A percentile compares a stretch with the other conserved stretches of the same genome.
phyloP scores from a whole-genome alignment of 2,113 vertebrate genomes.

The Nicator chloris region DNA sequence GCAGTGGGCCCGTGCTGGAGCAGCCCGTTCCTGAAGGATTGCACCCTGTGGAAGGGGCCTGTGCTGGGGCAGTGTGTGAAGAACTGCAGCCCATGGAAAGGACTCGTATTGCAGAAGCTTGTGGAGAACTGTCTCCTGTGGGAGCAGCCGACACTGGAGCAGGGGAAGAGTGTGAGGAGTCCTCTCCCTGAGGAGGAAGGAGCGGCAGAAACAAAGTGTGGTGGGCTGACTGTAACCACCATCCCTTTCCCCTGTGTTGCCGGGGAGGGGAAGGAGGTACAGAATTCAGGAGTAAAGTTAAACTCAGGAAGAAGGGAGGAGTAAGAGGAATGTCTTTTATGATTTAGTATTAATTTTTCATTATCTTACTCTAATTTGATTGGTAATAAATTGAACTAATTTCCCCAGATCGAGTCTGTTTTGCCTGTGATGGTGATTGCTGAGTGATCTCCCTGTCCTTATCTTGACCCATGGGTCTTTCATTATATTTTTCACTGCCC shows the following conservation, averaged over 20 bases:
- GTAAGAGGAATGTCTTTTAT: background rate
- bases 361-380: background rate
- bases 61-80: background rate
- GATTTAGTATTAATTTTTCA: background rate
- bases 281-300: background rate
- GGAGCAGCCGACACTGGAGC: background rate
- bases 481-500: background rate
- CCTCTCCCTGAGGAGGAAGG: background rate
- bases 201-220: fast-evolving
- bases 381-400: background rate
- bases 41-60: background rate
- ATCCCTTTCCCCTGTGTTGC: background rate
- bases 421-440: background rate
- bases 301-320: background rate
- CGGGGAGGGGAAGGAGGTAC: background rate
- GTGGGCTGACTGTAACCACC: background rate
- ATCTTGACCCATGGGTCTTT: background rate
- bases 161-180: background rate
- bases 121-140: background rate
- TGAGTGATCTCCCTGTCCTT: background rate
- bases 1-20: fast-evolving
- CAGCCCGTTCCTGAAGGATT: background rate
- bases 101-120: background rate
- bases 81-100: background rate
- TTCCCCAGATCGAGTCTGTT: background rate